phyloP scores from a whole-genome alignment of 1,140 invertebrate genomes.

The Carcinoscorpius rotundicauda region DNA sequence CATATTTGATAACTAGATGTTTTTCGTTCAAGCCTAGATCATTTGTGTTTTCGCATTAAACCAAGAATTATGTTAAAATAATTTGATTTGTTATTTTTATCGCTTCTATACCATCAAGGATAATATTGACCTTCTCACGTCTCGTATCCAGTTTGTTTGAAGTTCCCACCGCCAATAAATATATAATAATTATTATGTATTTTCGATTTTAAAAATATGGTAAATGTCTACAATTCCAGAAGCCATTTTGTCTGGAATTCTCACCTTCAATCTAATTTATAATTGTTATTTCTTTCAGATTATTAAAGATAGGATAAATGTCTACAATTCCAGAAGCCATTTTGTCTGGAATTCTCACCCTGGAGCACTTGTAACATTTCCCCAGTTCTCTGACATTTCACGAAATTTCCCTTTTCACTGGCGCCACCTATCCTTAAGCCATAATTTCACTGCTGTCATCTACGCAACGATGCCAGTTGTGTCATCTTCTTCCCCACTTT shows the following conservation, averaged over 20 bases:
- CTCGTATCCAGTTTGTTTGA: too few species aligned
- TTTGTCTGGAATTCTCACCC: slow-evolving; percentile 79
- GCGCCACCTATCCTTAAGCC: slow-evolving; percentile 36
- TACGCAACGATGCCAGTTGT: slow-evolving; percentile 49
- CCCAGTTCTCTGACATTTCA: slow-evolving; percentile 63
- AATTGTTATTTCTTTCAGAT: slow-evolving; percentile 43
- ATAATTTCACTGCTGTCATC: slow-evolving; percentile 75
- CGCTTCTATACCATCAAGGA: too few species aligned
- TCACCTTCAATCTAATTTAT: slow-evolving; percentile 39
- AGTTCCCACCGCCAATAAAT: too few species aligned
- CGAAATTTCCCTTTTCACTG: slow-evolving; percentile 40
- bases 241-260: slow-evolving; percentile 77
- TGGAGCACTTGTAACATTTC: slow-evolving; percentile 69
- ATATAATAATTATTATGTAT: too few species aligned
- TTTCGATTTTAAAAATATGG: slow-evolving; percentile 71
- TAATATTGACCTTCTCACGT: too few species aligned
- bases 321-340: slow-evolving; percentile 55
- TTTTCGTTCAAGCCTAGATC: too few species aligned
- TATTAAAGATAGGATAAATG: slow-evolving; percentile 68
- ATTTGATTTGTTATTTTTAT: too few species aligned
- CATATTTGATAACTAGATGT: too few species aligned
- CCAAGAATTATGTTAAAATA: too few species aligned
- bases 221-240: slow-evolving; percentile 55
- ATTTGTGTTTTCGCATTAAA: too few species aligned
- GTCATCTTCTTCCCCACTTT: slow-evolving; percentile 53